Conservation (phyloP, 1,140 invertebrate genomes). For the Portunus trituberculatus region DNA sequence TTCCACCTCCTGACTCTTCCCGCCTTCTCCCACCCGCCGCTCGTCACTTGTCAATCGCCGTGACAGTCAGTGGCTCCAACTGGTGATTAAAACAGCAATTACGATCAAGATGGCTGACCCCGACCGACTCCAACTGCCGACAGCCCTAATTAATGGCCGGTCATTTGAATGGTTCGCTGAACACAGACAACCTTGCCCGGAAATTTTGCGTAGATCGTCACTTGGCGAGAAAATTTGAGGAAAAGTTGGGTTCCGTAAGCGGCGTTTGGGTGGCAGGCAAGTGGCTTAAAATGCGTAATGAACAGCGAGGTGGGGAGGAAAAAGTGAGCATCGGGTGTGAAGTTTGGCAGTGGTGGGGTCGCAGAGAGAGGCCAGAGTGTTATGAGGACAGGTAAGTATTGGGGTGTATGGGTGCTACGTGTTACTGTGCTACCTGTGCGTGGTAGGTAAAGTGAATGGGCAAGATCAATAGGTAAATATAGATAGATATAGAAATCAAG, state of each 20-base stretch:
- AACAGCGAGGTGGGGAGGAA: background rate
- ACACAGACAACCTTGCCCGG: background rate
- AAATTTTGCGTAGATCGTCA: constrained; percentile 37
- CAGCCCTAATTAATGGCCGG: constrained; percentile 69
- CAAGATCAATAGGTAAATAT: too few relatives aligned
- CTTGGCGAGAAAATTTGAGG: constrained; percentile 41
- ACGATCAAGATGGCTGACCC: constrained; percentile 72
- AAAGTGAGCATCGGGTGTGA: background rate
- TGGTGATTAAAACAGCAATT: constrained; percentile 73
- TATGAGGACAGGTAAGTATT: too few relatives aligned
- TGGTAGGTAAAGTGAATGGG: too few relatives aligned
- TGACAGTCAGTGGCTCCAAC: constrained; percentile 71
- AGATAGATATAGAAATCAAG: too few relatives aligned
- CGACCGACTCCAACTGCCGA: constrained; percentile 59
- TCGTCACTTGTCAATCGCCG: constrained; percentile 69
- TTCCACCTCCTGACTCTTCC: background rate
- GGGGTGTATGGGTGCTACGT: too few relatives aligned
- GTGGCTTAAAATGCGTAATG: background rate
- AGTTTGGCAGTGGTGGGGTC: background rate
- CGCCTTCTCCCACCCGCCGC: background rate
- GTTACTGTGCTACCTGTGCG: too few relatives aligned
- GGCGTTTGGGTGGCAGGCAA: background rate
- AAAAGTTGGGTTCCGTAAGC: constrained; percentile 23
- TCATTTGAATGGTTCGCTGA: constrained; percentile 65
- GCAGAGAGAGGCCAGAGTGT: background rate